Evolutionary conservation across 1,140 invertebrate genomes (phyloP).

Genomic region (Pogonus chalceus): DNA sequence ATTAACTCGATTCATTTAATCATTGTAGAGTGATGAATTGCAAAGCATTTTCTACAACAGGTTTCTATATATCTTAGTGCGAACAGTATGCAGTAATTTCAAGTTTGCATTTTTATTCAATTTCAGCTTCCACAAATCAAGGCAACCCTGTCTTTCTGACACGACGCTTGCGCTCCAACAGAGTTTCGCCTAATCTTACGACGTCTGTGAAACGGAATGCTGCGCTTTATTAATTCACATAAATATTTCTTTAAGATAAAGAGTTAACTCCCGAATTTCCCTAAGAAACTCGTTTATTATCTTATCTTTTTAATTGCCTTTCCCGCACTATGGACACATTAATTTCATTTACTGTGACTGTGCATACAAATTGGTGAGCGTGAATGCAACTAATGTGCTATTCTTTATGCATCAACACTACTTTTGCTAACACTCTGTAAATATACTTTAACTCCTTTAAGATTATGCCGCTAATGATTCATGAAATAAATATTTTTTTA

Average conservation of each 20-base stretch:
- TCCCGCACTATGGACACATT: background rate
- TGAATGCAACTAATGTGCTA: no score
- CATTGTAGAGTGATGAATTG: no score
- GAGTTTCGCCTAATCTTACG: background rate
- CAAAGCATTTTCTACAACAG: no score
- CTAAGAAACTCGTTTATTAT: slow-evolving; percentile 7
- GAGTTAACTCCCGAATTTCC: slow-evolving; percentile 2
- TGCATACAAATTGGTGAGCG: slow-evolving; percentile 2
- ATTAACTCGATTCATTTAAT: no score
- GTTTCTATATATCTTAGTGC: no score
- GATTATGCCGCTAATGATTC: no score
- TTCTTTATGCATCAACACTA: no score
- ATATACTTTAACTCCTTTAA: no score
- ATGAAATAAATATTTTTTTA: no score
- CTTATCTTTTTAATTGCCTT: slow-evolving; percentile 4
- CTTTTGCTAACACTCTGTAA: no score
- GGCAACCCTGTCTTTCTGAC: background rate
- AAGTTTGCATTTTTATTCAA: slow-evolving; percentile 5
- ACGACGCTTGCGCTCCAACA: background rate
- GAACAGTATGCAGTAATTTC: background rate
- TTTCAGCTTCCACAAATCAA: background rate
- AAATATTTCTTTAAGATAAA: slow-evolving; percentile 4
- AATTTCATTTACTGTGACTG: background rate
- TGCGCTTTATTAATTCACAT: slow-evolving; percentile 4
- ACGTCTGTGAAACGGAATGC: background rate